Conservation (phyloP, 30 jellyfish, hydroid and myxozoan species). For the Hydractinia symbiolongicarpus region DNA sequence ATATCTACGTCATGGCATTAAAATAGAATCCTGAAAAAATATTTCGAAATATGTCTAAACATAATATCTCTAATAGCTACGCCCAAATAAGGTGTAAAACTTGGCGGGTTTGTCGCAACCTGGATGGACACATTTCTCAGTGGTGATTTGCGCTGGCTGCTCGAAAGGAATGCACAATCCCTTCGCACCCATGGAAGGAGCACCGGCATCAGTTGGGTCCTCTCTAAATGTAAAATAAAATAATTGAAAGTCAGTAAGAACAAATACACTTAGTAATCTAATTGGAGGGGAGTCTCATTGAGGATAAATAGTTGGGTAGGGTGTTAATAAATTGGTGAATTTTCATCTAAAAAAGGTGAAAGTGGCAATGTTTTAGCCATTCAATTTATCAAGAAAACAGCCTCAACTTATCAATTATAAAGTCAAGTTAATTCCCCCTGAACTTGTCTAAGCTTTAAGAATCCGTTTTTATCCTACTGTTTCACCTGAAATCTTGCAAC, state of each 20-base stretch:
- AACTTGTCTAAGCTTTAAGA: too few relatives aligned
- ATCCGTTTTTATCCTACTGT: too few relatives aligned
- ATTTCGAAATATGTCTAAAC: too few relatives aligned
- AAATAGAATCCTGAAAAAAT: too few relatives aligned
- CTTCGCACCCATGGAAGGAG: conserved; percentile 99
- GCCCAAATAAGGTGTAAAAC: conserved; percentile 73
- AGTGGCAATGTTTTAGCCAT: background rate
- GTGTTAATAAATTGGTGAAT: background rate
- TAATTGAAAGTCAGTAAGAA: background rate
- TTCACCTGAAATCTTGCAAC: too few relatives aligned
- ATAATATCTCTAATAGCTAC: conserved; percentile 49
- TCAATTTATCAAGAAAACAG: too few relatives aligned
- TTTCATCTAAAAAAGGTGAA: too few relatives aligned
- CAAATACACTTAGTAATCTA: background rate
- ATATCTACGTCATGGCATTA: too few relatives aligned
- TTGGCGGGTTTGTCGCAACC: conserved; percentile 72
- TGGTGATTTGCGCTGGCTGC: conserved; percentile 70
- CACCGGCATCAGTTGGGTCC: conserved; percentile 84
- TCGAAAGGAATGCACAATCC: conserved; percentile 85
- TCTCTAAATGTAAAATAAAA: conserved; percentile 44
- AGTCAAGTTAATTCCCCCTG: too few relatives aligned
- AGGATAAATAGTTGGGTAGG: background rate
- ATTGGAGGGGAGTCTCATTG: background rate
- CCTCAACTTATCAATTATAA: too few relatives aligned
- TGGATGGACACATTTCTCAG: conserved; percentile 76